A percentile compares a stretch with the other conserved stretches of the same genome.
phyloP scores from a whole-genome alignment of 92 coral and sea anemone species.

The Anthopleura xanthogrammica region DNA sequence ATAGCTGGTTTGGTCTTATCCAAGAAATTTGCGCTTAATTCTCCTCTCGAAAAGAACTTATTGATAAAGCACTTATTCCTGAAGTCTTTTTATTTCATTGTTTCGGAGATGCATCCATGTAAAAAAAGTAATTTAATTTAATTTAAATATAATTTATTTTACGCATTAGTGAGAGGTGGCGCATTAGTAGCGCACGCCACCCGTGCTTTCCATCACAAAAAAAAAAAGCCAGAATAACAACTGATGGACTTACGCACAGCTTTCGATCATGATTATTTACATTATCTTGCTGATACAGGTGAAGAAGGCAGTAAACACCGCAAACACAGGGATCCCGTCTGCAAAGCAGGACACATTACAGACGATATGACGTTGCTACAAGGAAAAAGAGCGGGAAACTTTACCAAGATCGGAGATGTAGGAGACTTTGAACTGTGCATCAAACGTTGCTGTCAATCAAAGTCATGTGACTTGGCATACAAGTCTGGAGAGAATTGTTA shows the following conservation, averaged over 20 bases:
- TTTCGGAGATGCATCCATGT: too few relatives aligned
- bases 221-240: neutral
- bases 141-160: too few relatives aligned
- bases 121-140: too few relatives aligned
- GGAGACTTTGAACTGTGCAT: constrained; percentile 83
- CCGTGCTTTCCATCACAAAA: neutral
- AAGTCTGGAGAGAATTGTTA: constrained; percentile 88
- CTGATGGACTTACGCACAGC: neutral
- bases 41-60: too few relatives aligned
- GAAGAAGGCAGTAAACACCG: constrained; percentile 77
- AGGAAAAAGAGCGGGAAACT: constrained; percentile 83
- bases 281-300: neutral
- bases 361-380: constrained; percentile 71
- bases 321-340: constrained; percentile 75
- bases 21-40: too few relatives aligned
- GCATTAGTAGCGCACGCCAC: too few relatives aligned
- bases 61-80: too few relatives aligned
- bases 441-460: constrained; percentile 77
- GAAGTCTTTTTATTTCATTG: too few relatives aligned
- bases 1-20: too few relatives aligned
- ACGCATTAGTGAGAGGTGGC: too few relatives aligned
- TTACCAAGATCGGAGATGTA: constrained; percentile 85
- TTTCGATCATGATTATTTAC: neutral
- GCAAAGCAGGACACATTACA: constrained; percentile 61
- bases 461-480: constrained; percentile 74